Evolutionary conservation across 1,140 invertebrate species (phyloP).

Genomic region (Anthonomus grandis): DNA sequence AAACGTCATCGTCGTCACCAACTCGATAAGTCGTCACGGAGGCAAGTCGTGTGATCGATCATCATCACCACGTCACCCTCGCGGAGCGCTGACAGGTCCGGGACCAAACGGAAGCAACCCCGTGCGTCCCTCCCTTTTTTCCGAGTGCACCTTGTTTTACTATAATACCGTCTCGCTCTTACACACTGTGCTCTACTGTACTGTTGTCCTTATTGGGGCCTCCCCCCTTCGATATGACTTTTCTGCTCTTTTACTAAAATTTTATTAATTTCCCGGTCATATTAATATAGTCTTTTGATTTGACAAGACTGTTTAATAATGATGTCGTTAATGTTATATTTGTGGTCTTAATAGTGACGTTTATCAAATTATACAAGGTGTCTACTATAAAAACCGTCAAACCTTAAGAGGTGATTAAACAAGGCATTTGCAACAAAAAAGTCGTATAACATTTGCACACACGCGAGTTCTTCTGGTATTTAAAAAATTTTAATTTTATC

Average conservation of each 20-base stretch:
- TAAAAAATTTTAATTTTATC: no score
- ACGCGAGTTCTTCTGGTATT: no score
- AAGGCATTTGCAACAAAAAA: no score
- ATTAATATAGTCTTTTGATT: background rate
- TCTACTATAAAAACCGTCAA: no score
- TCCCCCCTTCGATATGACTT: background rate
- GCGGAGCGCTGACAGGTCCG: constrained; percentile 46
- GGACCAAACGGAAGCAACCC: constrained; percentile 41
- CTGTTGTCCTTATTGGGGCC: background rate
- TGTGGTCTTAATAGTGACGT: no score
- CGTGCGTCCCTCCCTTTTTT: constrained; percentile 45
- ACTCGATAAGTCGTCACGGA: constrained; percentile 29
- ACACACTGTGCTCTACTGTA: constrained; percentile 39
- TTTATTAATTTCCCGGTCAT: background rate
- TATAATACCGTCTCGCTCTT: constrained; percentile 38
- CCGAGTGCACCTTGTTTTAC: background rate
- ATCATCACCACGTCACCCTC: constrained; percentile 30
- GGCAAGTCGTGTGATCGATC: no score
- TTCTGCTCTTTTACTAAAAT: background rate
- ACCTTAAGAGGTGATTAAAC: no score
- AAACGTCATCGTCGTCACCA: constrained; percentile 40
- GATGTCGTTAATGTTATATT: no score
- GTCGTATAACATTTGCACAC: background rate
- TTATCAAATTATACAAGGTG: background rate
- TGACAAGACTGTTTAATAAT: background rate